phyloP scores from a whole-genome alignment of 2,113 vertebrate species.

The Tragelaphus strepsiceros region DNA sequence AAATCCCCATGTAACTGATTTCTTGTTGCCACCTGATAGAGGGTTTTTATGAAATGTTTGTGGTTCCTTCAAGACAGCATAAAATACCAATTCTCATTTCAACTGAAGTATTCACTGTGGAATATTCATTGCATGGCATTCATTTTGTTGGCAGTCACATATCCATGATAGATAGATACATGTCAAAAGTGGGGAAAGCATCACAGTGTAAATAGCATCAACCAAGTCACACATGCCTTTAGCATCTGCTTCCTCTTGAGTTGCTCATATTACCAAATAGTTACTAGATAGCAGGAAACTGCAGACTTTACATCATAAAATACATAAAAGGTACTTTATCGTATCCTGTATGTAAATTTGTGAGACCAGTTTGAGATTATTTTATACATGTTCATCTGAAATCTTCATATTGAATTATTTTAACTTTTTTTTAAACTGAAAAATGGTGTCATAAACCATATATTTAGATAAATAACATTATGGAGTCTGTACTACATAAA shows the following conservation, averaged over 20 bases:
- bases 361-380: background rate
- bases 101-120: background rate
- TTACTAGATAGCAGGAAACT: background rate
- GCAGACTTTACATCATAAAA: background rate
- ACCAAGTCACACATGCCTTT: background rate
- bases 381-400: background rate
- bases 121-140: background rate
- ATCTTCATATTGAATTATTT: background rate
- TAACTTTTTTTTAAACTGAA: background rate
- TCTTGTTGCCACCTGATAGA: background rate
- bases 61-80: background rate
- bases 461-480: background rate
- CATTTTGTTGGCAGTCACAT: background rate
- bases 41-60: background rate
- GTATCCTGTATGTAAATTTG: background rate
- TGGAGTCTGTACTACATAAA: background rate
- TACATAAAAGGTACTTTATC: background rate
- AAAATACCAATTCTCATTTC: background rate
- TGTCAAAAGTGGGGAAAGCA: background rate
- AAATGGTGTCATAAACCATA: background rate
- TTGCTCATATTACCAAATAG: background rate
- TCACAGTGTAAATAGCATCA: background rate
- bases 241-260: background rate
- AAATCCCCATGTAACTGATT: background rate
- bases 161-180: background rate